Evolutionary conservation across 23 tunicate species (phyloP).

Genomic region (Botrylloides violaceus): DNA sequence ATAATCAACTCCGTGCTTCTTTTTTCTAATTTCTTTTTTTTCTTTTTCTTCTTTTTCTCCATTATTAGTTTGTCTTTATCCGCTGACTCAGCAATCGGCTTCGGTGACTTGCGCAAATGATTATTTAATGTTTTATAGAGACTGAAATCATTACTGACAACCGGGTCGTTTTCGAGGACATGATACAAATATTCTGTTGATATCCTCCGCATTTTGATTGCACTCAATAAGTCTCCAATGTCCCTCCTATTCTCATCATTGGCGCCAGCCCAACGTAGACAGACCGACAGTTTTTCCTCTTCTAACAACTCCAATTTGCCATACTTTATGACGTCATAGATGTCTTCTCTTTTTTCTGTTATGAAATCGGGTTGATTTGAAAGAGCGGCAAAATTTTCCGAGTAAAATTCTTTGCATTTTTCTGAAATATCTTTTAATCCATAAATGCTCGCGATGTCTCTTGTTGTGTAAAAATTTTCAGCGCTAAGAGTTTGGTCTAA

Average conservation of each 20-base stretch:
- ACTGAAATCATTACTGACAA: not conserved
- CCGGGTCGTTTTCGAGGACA: not conserved
- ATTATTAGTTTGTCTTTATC: not conserved
- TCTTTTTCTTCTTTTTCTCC: too few species aligned
- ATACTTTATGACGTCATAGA: not conserved
- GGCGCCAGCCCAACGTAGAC: not conserved
- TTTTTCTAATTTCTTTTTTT: too few species aligned
- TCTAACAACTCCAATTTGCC: not conserved
- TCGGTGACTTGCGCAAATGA: not conserved
- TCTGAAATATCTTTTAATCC: not conserved
- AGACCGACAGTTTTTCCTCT: not conserved
- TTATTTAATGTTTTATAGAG: not conserved
- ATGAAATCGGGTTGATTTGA: not conserved
- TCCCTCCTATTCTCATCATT: not conserved
- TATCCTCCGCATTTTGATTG: not conserved
- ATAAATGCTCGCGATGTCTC: not conserved
- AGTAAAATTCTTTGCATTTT: not conserved
- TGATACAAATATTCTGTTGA: not conserved
- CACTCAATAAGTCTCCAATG: not conserved
- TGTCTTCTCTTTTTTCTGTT: not conserved
- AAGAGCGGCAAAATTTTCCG: not conserved
- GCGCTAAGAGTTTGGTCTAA: not conserved
- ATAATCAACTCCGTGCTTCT: too few species aligned
- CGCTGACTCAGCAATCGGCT: not conserved
- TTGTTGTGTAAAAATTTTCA: not conserved